These are phyloP conservation scores for Hylaeus volcanicus DNA, from an alignment of 1,140 invertebrate genomes.

Conservation along the genomic window DNA sequence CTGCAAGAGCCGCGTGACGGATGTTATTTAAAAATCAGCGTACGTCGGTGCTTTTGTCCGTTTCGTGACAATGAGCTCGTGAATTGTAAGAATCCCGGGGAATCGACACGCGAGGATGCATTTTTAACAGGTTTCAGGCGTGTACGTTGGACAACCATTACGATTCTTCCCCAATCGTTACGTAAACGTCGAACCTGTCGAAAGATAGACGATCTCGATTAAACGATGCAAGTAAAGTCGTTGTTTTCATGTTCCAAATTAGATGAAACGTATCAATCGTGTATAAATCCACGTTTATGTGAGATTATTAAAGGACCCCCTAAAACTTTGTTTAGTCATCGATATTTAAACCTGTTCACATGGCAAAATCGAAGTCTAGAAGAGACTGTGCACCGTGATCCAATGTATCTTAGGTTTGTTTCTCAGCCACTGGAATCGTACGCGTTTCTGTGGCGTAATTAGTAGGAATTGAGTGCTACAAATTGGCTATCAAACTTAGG, in stretches of 20 bases:
- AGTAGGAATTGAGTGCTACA: neutral
- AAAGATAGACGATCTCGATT: neutral
- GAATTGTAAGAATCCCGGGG: constrained; percentile 13
- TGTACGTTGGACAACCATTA: constrained; percentile 3
- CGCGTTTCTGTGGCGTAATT: neutral
- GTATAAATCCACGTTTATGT: too few relatives aligned
- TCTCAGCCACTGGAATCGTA: neutral
- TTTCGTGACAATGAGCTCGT: neutral
- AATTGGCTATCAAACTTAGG: neutral
- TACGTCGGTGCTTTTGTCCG: constrained; percentile 21
- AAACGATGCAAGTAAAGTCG: too few relatives aligned
- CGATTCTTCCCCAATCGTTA: neutral
- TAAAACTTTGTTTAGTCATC: too few relatives aligned
- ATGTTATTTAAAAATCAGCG: constrained; percentile 59
- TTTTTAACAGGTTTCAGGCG: constrained; percentile 45
- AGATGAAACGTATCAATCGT: too few relatives aligned
- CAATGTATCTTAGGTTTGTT: too few relatives aligned
- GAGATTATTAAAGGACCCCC: too few relatives aligned
- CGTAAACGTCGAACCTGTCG: neutral
- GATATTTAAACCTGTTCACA: too few relatives aligned
- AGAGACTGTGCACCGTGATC: too few relatives aligned
- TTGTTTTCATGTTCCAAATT: too few relatives aligned
- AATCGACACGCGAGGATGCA: constrained; percentile 51
- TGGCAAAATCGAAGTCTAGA: too few relatives aligned
- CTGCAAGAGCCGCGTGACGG: constrained; percentile 17